phyloP scores from a whole-genome alignment of 2,888 invertebrate species.

The Oscheius sp. region DNA sequence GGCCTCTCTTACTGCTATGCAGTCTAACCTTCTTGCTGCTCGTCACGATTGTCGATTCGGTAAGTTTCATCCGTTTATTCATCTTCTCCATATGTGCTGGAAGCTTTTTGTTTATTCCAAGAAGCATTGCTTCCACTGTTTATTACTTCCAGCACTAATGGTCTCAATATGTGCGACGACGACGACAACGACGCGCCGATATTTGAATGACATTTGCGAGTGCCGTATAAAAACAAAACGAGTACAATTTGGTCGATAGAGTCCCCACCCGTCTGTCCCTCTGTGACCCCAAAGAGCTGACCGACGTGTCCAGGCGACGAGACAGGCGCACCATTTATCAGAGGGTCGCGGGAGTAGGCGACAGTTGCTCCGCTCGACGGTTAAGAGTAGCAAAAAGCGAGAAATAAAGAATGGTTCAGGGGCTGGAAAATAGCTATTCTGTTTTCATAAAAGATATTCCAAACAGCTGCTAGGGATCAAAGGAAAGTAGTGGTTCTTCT shows the following conservation, averaged over 20 bases:
- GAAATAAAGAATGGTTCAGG: too few relatives aligned
- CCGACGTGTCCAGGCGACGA: neutral
- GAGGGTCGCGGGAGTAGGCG: neutral
- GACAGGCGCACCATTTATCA: constrained; percentile 31
- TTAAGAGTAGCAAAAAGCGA: neutral
- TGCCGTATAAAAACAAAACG: neutral
- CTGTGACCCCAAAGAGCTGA: neutral
- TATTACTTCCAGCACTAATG: constrained; percentile 1
- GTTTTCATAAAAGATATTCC: neutral
- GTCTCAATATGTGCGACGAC: neutral
- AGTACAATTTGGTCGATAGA: neutral
- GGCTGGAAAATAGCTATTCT: too few relatives aligned
- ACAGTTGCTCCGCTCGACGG: constrained; percentile 1
- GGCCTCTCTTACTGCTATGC: constrained; percentile 48
- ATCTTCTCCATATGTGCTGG: neutral
- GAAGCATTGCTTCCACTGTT: neutral
- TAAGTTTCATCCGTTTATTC: constrained; percentile 28
- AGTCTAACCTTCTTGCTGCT: constrained; percentile 39
- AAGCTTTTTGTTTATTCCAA: neutral
- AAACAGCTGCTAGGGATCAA: too few relatives aligned
- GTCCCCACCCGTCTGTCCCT: neutral
- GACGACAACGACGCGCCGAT: neutral
- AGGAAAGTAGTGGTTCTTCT: too few relatives aligned
- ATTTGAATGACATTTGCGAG: neutral
- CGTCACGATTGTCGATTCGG: constrained; percentile 49